These are phyloP conservation scores for Scrobipalpa costella DNA, from an alignment of 2,888 invertebrate species.

Conservation along the genomic window DNA sequence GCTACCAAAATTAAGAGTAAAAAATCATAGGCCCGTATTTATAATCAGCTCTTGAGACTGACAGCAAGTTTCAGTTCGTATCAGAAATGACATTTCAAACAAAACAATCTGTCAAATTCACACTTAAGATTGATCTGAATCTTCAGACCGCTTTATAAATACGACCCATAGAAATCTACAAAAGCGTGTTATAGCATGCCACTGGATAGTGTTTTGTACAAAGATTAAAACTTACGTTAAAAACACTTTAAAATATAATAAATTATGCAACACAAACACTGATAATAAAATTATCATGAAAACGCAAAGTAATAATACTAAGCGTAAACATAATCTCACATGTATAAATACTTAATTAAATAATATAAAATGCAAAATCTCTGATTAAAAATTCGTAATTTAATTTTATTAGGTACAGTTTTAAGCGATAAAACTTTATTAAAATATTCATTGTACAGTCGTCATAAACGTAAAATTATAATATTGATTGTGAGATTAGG, in stretches of 20 bases:
- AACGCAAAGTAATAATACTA: conserved; percentile 2
- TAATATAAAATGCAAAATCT: conserved; percentile 48
- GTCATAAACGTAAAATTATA: conserved; percentile 28
- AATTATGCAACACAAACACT: conserved; percentile 73
- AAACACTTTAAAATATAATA: conserved; percentile 70
- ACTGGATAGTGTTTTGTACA: conserved; percentile 49
- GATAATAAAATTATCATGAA: conserved; percentile 38
- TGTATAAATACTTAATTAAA: conserved; percentile 41
- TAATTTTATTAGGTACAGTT: conserved; percentile 29
- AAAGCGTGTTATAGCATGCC: conserved; percentile 49
- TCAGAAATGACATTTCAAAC: no score
- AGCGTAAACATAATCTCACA: conserved; percentile 28
- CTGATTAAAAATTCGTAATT: conserved; percentile 39
- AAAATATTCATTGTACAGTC: conserved; percentile 31
- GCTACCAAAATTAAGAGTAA: conserved; percentile 37
- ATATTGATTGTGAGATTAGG: conserved; percentile 43
- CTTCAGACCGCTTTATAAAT: no score
- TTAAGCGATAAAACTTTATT: conserved; percentile 25
- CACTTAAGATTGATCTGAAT: no score
- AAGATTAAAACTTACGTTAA: conserved; percentile 63
- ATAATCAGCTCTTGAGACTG: no score
- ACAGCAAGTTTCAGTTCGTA: no score
- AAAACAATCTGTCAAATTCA: no score
- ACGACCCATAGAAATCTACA: conserved; percentile 34
- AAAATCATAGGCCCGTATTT: no score